These are phyloP conservation scores for Macroteleia sp. DNA, from an alignment of 2,888 invertebrate species.

Conservation along the genomic window DNA sequence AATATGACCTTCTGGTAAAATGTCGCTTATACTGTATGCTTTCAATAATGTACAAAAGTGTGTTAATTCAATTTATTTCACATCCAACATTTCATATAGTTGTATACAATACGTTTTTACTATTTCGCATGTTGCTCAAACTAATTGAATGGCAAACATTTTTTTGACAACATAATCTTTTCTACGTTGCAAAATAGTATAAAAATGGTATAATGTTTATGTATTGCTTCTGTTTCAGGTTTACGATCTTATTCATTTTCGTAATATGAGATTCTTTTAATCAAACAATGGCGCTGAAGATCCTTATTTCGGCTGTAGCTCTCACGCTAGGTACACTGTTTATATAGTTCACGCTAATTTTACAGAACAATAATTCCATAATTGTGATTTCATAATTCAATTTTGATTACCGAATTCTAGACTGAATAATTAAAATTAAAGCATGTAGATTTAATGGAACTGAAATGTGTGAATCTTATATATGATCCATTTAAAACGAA, in stretches of 20 bases:
- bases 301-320: constrained; percentile 71
- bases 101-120: constrained; percentile 1
- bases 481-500: too few relatives aligned
- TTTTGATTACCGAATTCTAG: too few relatives aligned
- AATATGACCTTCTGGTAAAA: too few relatives aligned
- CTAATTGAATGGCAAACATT: constrained; percentile 12
- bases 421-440: too few relatives aligned
- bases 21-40: constrained; percentile 3
- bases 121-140: constrained; percentile 12
- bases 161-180: too few relatives aligned
- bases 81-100: constrained; percentile 2
- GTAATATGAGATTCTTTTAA: constrained; percentile 78
- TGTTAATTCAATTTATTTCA: constrained; percentile 23
- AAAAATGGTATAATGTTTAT: too few relatives aligned
- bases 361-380: too few relatives aligned
- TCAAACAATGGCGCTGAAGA: constrained; percentile 74
- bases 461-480: too few relatives aligned
- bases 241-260: constrained; percentile 57
- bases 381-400: too few relatives aligned
- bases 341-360: too few relatives aligned
- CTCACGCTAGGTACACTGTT: constrained; percentile 77
- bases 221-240: constrained; percentile 51
- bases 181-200: too few relatives aligned
- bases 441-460: too few relatives aligned
- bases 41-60: constrained; percentile 21